Evolutionary conservation across 2,888 invertebrate genomes (phyloP), one percentile per base, ranked within the genome.

Genomic region (Rhingia campestris): DNA sequence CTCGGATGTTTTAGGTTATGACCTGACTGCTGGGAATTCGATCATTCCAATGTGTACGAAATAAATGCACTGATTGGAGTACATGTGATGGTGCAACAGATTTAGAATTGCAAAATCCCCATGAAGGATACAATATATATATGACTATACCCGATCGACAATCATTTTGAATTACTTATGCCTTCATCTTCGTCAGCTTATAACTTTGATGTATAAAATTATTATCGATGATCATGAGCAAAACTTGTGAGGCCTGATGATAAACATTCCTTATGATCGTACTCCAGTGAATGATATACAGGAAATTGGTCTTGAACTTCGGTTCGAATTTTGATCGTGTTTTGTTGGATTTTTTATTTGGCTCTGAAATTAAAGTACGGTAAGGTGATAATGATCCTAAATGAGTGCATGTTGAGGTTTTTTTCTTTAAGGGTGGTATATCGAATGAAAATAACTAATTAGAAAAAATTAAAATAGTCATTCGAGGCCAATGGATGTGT

Each of bases 141-240:
- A 33, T 22, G 49, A 6, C 10, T 51, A 10, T 51, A 12, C 43
- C 12, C 35, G 61, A 69, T 69, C 67, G 67, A 51, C 64, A 82
- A 82, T 79, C 79, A 82, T 73, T 79, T 67, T 63, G 82, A 77
- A 77, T 77, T 81, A 76, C 63, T 63, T 69, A 45, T 35, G 33
- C 12, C 12, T 43, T 45, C 39, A 43, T 72, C 37, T 67, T 47
- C 32, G 54, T 54, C 45, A 39, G 41, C 51, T 59, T 22, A 22
- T 22, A 22, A 2, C 22, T 2, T 10, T 49, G 63, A 56, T 59
- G 43, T 37, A 75, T 61, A 32, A 61, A 54, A 66, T 61, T 49
- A 59, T 49, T 76, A 54, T 58, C 43, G 41, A 53, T 47, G 49
- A 67, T 53, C 58, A 56, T 30, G 59, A 37, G 2, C 37, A 33